phyloP scores from a whole-genome alignment of 2,797 vertebrate species.

The Falco rusticolus region DNA sequence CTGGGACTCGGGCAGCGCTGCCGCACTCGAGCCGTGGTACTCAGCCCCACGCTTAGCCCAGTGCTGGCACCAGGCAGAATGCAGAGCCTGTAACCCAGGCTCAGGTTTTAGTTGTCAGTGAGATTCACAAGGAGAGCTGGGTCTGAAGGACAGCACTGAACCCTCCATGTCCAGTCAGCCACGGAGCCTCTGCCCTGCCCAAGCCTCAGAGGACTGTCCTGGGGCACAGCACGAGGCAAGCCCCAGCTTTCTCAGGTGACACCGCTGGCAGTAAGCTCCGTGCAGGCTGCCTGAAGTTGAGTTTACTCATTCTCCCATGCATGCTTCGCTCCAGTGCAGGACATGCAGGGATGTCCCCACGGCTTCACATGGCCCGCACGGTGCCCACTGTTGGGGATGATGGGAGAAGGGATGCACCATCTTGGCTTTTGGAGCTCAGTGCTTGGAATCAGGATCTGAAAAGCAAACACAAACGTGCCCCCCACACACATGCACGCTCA shows the following conservation, averaged over 20 bases:
- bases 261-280: accelerated
- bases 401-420: background rate
- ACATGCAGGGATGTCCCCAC: background rate
- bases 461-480: background rate
- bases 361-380: accelerated
- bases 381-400: accelerated
- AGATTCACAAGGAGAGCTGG: background rate
- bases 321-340: too few species aligned
- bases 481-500: background rate
- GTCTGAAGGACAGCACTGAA: background rate
- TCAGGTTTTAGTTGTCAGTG: background rate
- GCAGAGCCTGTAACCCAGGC: background rate
- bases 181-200: background rate
- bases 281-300: background rate
- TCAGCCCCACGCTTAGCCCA: background rate
- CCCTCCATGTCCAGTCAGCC: background rate
- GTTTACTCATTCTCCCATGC: background rate
- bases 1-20: background rate
- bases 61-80: background rate
- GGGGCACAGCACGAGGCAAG: background rate
- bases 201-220: too few species aligned
- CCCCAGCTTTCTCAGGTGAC: background rate
- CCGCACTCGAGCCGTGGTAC: too few species aligned
- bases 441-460: background rate
- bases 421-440: background rate